Evolutionary conservation across 2,797 vertebrate species (phyloP), one percentile per base, ranked within the genome.

Genomic region (Enteromius treurensis): DNA sequence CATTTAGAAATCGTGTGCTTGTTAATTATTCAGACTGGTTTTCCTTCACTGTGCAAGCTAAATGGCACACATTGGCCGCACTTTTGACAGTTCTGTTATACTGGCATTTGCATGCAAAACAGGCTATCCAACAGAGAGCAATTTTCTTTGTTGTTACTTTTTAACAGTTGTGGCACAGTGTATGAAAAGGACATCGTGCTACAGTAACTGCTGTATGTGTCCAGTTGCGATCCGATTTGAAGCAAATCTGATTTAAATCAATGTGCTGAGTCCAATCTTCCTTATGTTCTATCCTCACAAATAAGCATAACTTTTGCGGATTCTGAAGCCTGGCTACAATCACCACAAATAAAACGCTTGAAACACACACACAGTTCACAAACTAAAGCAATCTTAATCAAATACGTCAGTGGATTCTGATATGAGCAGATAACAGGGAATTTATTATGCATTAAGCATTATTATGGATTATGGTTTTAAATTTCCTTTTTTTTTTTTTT

Each of bases 11-110:
- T 74, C 75, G 47, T 67, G 77, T 37, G 21, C 80, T 71, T 65
- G 74, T 82, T 85, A 74, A 85, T 82, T 85, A 85, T 85, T 85
- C 74, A 85, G 68, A 49, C 69, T 85, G 37, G 26, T 64, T 79
- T 81, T 74, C 26, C 29, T 68, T 85, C 42, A 51, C 67, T 70
- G 55, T 60, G 65, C 42, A 15, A 73, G 79, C 55, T 71, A 40
- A 78, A 81, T 81, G 62, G 73, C 79, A 80, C 69, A 74, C 58
- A 84, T 79, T 67, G 79, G 58, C 65, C 6, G 5, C 32, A 73
- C 60, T 75, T 68, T 80, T 79, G 69, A 79, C 70, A 70, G 70
- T 42, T 81, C 55, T 77, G 84, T 70, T 81, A 69, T 42, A 26
- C 34, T 55, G 19, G 60, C 51, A 76, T 58, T 79, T 67, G 77